Evolutionary conservation across 2,113 vertebrate species (phyloP), one percentile per base, ranked within the genome.

Genomic region (Mirza zaza): DNA sequence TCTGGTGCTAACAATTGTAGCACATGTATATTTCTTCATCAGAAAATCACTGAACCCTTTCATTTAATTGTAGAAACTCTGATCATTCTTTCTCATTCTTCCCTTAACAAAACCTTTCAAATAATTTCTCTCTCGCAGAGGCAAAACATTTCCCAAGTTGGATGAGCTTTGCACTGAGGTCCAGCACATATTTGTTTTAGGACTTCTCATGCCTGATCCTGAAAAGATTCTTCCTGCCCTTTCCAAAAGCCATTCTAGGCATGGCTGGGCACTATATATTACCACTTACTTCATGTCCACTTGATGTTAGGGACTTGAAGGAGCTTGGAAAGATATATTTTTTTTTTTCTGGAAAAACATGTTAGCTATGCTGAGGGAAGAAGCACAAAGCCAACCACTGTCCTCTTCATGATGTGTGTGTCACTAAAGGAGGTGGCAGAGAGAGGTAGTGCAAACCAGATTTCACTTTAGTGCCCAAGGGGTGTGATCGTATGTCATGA

Each of bases 121-220:
- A 48, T 87, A 32, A n/a, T 25, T 81, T 57, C 61, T 87, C 36
- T 97, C 92, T 9, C 27, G 14, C 34, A 1, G 2, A 84, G 48
- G 80, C 2, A n/a, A 36, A 18, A 25, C 8, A 21, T 15, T 45
- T 94, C 52, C 32, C 20, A 10, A 36, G 2, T 11, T 32, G n/a
- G 55, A 67, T 71, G 25, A 88, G 2, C 34, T 21, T 23, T n/a
- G 18, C 11, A 20, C 21, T 18, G 0, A 45, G 67, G 8, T 12
- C 25, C 11, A 96, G 32, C 25, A 68, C 67, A 90, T 32, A 81
- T 21, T 32, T 86, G 48, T 67, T 94, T 36, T 18, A 79, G 75
- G 90, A 39, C 67, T 97, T 96, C 97, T 88, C 76, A 70, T 87
- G 84, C 29, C 8, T 89, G 20, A 13, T 23, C 14, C 80, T 91